Conservation (phyloP, 2,113 vertebrate species). For the Chaetura pelagica region DNA sequence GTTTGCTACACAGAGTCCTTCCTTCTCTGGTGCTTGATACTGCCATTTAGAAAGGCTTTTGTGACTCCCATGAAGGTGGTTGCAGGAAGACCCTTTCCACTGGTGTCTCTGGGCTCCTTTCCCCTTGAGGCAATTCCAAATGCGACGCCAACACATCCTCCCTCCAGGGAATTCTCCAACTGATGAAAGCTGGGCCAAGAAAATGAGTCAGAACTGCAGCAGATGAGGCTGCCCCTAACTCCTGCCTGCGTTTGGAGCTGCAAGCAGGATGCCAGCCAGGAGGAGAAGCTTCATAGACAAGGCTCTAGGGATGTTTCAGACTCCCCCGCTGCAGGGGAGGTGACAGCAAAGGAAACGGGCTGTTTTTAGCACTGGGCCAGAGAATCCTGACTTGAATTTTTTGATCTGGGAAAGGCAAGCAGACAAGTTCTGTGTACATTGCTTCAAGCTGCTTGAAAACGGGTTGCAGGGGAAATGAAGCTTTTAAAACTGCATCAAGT, state of each 20-base stretch:
- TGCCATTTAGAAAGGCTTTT: background rate
- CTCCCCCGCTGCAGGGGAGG: background rate
- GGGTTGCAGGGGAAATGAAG: background rate
- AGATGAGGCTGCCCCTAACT: background rate
- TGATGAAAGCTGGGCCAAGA: background rate
- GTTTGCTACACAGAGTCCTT: background rate
- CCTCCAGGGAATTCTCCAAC: conserved; percentile 30
- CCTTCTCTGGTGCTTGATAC: background rate
- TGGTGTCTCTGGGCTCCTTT: background rate
- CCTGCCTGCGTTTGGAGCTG: rapidly evolving
- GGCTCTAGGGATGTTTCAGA: background rate
- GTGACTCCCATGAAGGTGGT: background rate
- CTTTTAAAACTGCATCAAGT: background rate
- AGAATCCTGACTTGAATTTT: background rate
- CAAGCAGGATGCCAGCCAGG: background rate
- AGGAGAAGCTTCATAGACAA: background rate
- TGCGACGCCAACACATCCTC: background rate
- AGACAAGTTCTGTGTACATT: background rate
- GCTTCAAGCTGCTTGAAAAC: background rate
- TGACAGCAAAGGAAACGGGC: background rate
- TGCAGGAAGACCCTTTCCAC: background rate
- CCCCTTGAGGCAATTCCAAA: background rate
- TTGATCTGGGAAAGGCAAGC: background rate
- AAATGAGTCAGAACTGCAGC: conserved; percentile 36
- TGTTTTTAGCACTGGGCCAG: background rate